Percentiles rank a stretch among this genome's conserved stretches.
Evolutionary conservation across 37 sponge, comb jelly and placozoan species (phyloP).

Genomic region (Mnemiopsis leidyi): DNA sequence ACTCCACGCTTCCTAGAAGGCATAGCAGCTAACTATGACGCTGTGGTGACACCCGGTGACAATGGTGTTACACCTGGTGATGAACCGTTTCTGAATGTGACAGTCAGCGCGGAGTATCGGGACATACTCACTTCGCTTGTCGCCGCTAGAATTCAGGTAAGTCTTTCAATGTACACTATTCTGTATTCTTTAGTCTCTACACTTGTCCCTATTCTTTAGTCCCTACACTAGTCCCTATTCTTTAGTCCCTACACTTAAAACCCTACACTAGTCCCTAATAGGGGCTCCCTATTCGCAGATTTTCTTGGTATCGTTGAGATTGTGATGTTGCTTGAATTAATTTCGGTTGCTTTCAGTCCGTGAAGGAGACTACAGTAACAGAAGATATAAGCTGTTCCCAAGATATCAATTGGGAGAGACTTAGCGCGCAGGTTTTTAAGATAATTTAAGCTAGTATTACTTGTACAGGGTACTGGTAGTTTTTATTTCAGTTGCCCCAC

Average conservation of each 20-base stretch:
- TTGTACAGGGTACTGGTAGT: no score
- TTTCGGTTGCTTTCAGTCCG: neutral
- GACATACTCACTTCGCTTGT: neutral
- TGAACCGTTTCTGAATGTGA: neutral
- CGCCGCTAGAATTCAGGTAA: neutral
- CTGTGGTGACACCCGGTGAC: neutral
- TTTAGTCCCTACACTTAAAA: no score
- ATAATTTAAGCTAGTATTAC: no score
- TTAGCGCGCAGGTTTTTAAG: neutral
- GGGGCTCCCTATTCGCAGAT: no score
- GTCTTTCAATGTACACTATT: no score
- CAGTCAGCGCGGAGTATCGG: neutral
- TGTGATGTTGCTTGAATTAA: no score
- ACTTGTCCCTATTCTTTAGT: no score
- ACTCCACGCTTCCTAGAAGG: neutral
- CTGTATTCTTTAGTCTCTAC: no score
- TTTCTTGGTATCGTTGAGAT: neutral
- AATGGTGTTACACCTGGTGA: neutral
- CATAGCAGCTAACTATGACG: neutral
- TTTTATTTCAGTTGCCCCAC: no score
- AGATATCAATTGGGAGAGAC: slow-evolving; percentile 50
- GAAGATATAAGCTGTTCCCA: neutral
- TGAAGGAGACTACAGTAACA: neutral
- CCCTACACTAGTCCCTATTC: no score
- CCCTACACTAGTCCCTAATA: no score